Evolutionary conservation across 2,113 vertebrate genomes (phyloP).

Genomic region (Electrona antarctica): DNA sequence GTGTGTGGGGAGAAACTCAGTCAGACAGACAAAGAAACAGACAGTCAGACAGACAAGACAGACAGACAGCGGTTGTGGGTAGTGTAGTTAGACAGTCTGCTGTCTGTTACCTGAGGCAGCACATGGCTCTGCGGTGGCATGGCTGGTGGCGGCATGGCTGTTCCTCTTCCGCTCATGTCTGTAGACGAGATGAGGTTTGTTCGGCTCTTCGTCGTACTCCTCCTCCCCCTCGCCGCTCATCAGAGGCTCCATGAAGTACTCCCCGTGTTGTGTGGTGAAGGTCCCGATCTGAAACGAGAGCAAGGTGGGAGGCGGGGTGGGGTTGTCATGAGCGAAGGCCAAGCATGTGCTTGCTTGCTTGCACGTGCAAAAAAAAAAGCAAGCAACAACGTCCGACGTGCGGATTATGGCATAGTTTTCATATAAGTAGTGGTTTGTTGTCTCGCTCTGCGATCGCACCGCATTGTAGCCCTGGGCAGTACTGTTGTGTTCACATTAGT

Average conservation of each 20-base stretch:
- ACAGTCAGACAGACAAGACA: conserved; percentile 16
- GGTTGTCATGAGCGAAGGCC: background rate
- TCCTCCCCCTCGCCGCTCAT: conserved; percentile 80
- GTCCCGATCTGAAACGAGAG: conserved; percentile 66
- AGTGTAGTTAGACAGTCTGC: conserved; percentile 40
- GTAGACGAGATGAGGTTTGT: conserved; percentile 95
- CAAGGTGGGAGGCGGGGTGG: background rate
- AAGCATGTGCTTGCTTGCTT: conserved; percentile 22
- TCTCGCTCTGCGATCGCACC: conserved; percentile 24
- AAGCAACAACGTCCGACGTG: background rate
- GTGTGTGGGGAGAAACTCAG: conserved; percentile 28
- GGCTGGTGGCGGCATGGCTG: conserved; percentile 22
- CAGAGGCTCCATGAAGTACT: conserved; percentile 95
- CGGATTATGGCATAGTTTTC: conserved; percentile 22
- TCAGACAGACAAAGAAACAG: background rate
- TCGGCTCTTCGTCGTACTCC: conserved; percentile 89
- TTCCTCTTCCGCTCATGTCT: conserved; percentile 79
- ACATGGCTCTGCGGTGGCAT: conserved; percentile 75
- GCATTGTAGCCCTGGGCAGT: conserved; percentile 25
- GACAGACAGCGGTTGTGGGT: conserved; percentile 61
- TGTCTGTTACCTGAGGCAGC: conserved; percentile 87
- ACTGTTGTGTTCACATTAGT: conserved; percentile 21
- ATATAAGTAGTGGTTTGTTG: conserved; percentile 30
- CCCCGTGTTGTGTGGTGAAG: conserved; percentile 88
- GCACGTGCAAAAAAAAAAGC: background rate